phyloP scores from a whole-genome alignment of 2,888 invertebrate genomes.

The Microplitis manilae region DNA sequence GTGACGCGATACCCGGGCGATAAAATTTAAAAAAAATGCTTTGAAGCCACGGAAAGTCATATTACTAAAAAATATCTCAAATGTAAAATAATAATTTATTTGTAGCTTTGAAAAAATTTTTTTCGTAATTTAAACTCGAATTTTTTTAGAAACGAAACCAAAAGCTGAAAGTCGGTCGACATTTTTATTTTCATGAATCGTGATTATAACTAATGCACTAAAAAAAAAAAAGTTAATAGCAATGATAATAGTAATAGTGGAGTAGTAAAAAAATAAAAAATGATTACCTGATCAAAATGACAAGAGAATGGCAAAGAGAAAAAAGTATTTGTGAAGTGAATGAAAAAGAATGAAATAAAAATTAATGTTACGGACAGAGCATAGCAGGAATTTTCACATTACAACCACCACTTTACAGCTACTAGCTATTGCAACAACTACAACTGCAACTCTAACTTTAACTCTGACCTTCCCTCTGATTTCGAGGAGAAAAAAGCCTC shows the following conservation, averaged over 20 bases:
- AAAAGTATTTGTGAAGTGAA: neutral
- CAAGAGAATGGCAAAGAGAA: neutral
- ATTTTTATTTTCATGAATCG: too few species aligned
- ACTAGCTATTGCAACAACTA: neutral
- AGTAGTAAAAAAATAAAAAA: neutral
- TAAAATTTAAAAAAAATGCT: constrained; percentile 57
- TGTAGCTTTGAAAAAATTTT: constrained; percentile 12
- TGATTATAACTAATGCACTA: neutral
- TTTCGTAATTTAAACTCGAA: neutral
- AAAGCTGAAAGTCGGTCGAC: too few species aligned
- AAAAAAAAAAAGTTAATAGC: neutral
- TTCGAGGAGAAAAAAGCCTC: constrained; percentile 42
- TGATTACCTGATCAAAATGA: constrained; percentile 4
- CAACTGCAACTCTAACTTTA: neutral
- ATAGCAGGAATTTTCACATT: constrained; percentile 41
- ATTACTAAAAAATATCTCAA: constrained; percentile 26
- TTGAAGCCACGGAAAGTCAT: constrained; percentile 52
- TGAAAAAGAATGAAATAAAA: constrained; percentile 57
- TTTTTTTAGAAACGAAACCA: too few species aligned
- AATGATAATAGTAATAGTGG: neutral
- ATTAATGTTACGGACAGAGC: constrained; percentile 53
- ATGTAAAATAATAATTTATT: neutral
- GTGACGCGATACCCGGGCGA: constrained; percentile 14
- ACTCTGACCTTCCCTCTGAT: constrained; percentile 41
- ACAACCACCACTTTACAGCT: constrained; percentile 11